Percentiles rank a stretch among this genome's conserved stretches.
Evolutionary conservation across 2,113 vertebrate genomes (phyloP).

Genomic region (Poeciliopsis occidentalis): DNA sequence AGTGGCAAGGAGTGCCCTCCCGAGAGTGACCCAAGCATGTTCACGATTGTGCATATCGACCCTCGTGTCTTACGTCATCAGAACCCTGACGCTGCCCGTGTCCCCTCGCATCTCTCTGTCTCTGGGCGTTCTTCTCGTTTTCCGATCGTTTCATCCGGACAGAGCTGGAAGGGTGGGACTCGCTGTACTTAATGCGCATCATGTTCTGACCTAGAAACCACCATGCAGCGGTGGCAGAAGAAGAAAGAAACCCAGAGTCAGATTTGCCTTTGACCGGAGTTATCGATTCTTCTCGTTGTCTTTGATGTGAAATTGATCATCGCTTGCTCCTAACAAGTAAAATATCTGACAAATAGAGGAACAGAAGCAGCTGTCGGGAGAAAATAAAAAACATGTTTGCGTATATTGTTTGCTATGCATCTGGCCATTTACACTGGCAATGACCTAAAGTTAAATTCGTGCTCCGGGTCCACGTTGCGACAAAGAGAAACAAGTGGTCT

Average conservation of each 20-base stretch:
- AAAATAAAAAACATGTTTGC: conserved; percentile 56
- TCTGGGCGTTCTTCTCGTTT: conserved; percentile 30
- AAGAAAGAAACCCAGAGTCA: conserved; percentile 23
- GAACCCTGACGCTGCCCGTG: conserved; percentile 48
- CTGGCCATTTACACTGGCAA: conserved; percentile 72
- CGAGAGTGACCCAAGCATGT: conserved; percentile 47
- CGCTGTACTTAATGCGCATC: conserved; percentile 40
- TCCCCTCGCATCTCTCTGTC: conserved; percentile 51
- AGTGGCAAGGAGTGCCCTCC: conserved; percentile 47
- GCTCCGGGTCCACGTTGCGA: conserved; percentile 70
- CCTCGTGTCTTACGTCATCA: conserved; percentile 59
- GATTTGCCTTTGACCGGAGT: conserved; percentile 41
- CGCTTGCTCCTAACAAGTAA: conserved; percentile 37
- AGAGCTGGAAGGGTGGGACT: conserved; percentile 43
- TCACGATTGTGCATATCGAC: conserved; percentile 62
- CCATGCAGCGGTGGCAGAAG: conserved; percentile 17
- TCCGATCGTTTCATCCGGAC: conserved; percentile 39
- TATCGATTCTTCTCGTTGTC: conserved; percentile 47
- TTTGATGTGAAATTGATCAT: conserved; percentile 38
- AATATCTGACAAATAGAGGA: conserved; percentile 33
- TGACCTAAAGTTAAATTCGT: conserved; percentile 75
- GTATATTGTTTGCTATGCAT: conserved; percentile 82
- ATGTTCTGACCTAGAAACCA: conserved; percentile 28
- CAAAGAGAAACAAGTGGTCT: conserved; percentile 82
- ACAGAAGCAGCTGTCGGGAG: conserved; percentile 63